Conservation (phyloP, 2,797 vertebrate species). For the Margarornis squamiger region DNA sequence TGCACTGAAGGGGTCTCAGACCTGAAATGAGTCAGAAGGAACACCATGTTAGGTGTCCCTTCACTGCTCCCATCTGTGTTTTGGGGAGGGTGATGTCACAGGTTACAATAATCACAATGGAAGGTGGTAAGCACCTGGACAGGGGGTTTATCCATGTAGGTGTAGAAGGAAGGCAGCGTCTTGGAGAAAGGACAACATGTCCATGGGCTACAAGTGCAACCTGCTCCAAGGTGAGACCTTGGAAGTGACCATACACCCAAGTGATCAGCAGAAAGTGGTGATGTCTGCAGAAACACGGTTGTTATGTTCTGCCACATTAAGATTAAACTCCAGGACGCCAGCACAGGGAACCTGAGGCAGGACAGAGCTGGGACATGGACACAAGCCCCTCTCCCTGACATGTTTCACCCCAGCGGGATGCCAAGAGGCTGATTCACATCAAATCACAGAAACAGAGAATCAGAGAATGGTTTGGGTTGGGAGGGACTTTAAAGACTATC, state of each 20-base stretch:
- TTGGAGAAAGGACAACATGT: background rate
- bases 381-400: background rate
- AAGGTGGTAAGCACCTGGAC: background rate
- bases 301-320: background rate
- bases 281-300: background rate
- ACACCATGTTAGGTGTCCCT: background rate
- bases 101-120: background rate
- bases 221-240: background rate
- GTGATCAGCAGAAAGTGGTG: background rate
- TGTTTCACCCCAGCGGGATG: background rate
- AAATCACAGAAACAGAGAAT: background rate
- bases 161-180: background rate
- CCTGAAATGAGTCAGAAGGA: background rate
- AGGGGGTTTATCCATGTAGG: background rate
- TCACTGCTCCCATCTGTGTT: fast-evolving
- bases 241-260: background rate
- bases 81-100: background rate
- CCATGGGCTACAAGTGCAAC: background rate
- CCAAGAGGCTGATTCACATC: background rate
- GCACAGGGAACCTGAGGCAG: background rate
- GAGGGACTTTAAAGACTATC: background rate
- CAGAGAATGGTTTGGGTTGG: background rate
- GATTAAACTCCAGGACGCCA: background rate
- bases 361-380: background rate
- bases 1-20: background rate